Percentiles rank a stretch among this genome's conserved stretches.
phyloP scores from a whole-genome alignment of 1,140 invertebrate species.

The Papilio machaon region DNA sequence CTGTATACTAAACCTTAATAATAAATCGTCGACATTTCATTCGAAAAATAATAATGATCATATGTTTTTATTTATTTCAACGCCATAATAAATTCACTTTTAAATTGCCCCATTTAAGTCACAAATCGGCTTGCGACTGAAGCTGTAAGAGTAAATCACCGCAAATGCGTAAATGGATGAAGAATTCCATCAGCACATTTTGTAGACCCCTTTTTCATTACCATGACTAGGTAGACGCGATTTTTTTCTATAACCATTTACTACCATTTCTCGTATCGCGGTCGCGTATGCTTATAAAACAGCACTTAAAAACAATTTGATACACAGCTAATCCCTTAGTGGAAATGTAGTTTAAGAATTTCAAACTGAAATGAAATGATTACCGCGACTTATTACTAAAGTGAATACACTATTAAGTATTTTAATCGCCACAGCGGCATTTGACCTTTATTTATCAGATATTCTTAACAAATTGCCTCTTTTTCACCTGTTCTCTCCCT shows the following conservation, averaged over 20 bases:
- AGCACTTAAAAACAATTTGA: not conserved
- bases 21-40: conserved; percentile 1
- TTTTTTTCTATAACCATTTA: not conserved
- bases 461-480: conserved; percentile 32
- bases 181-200: conserved; percentile 21
- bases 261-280: not conserved
- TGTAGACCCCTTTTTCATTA: not conserved
- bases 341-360: not conserved
- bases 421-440: conserved; percentile 37
- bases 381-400: conserved; percentile 31
- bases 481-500: conserved; percentile 18
- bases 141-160: not conserved
- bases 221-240: not conserved
- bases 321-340: not conserved
- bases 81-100: conserved; percentile 27
- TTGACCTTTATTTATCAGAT: conserved; percentile 34
- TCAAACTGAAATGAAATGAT: conserved; percentile 18
- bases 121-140: conserved; percentile 12
- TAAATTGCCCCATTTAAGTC: conserved; percentile 26
- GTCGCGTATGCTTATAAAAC: not conserved
- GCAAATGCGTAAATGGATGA: conserved; percentile 22
- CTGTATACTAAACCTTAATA: not conserved
- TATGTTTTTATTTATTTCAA: not conserved
- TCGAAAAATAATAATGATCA: not conserved
- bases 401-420: conserved; percentile 33